These are phyloP conservation scores for Eupeodes corollae DNA, from an alignment of 1,140 invertebrate genomes.

Conservation along the genomic window DNA sequence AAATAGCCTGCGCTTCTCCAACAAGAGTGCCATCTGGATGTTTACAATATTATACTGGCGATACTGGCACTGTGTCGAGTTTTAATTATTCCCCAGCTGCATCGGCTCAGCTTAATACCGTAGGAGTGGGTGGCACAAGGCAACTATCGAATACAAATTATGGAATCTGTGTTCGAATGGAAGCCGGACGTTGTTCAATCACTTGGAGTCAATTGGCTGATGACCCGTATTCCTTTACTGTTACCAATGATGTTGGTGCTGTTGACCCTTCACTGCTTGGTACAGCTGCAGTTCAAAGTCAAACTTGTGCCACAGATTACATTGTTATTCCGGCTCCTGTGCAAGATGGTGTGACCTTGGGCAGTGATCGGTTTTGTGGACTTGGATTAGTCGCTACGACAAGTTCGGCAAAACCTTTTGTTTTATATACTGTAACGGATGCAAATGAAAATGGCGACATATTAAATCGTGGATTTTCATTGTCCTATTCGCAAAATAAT, in stretches of 20 bases:
- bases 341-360: slow-evolving; percentile 30
- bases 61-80: slow-evolving; percentile 53
- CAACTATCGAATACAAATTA: slow-evolving; percentile 65
- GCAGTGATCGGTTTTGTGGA: slow-evolving; percentile 62
- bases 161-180: slow-evolving; percentile 40
- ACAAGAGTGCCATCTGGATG: slow-evolving; percentile 59
- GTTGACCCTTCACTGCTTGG: slow-evolving; percentile 44
- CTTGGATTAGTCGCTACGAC: slow-evolving; percentile 52
- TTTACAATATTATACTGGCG: slow-evolving; percentile 60
- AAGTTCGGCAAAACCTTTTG: slow-evolving; percentile 59
- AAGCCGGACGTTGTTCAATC: slow-evolving; percentile 29
- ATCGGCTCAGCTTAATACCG: slow-evolving; percentile 36
- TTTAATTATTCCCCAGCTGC: slow-evolving; percentile 61
- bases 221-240: slow-evolving; percentile 54
- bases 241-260: slow-evolving; percentile 52
- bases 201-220: slow-evolving; percentile 32
- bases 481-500: slow-evolving; percentile 54
- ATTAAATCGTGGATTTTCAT: slow-evolving; percentile 59
- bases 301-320: slow-evolving; percentile 54
- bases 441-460: slow-evolving; percentile 47
- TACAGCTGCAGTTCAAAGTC: slow-evolving; percentile 42
- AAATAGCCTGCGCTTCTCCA: slow-evolving; percentile 55
- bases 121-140: slow-evolving; percentile 46
- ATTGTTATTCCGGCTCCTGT: slow-evolving; percentile 60
- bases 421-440: slow-evolving; percentile 59